Percentiles rank a stretch among this genome's conserved stretches.
These are phyloP conservation scores for Tipula lateralis DNA, from an alignment of 2,888 invertebrate genomes.

Conservation along the genomic window DNA sequence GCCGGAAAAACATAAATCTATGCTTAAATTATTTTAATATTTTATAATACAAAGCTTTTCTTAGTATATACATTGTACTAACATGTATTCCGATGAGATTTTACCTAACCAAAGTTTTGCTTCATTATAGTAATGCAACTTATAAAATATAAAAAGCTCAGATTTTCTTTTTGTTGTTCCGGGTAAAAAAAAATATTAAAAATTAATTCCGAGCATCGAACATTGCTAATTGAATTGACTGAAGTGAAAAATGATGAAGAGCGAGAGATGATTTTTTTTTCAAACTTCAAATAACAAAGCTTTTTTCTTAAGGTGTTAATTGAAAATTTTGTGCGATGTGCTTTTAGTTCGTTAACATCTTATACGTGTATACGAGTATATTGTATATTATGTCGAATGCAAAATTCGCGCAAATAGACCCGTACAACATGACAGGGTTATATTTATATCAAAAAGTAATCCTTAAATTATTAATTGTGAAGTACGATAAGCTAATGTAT, in stretches of 20 bases:
- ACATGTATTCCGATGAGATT: background rate
- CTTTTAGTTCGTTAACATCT: background rate
- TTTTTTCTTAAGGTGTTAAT: background rate
- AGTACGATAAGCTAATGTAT: background rate
- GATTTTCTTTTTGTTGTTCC: no score
- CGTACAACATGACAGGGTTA: background rate
- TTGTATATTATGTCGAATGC: no score
- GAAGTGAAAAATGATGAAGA: background rate
- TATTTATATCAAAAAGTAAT: background rate
- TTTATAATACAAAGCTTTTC: background rate
- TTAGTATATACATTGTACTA: background rate
- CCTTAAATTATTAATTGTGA: background rate
- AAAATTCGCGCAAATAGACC: background rate
- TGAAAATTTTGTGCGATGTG: background rate
- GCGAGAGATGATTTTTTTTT: background rate
- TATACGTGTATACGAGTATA: background rate
- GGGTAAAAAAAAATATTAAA: background rate
- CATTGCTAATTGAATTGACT: background rate
- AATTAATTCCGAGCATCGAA: background rate
- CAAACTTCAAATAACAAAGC: background rate
- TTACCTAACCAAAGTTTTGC: background rate
- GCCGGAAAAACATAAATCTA: background rate
- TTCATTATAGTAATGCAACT: background rate
- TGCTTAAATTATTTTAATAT: background rate
- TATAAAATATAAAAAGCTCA: background rate